Conservation (phyloP, 2,888 invertebrate species). For the Disparrhopalites patrizii region DNA sequence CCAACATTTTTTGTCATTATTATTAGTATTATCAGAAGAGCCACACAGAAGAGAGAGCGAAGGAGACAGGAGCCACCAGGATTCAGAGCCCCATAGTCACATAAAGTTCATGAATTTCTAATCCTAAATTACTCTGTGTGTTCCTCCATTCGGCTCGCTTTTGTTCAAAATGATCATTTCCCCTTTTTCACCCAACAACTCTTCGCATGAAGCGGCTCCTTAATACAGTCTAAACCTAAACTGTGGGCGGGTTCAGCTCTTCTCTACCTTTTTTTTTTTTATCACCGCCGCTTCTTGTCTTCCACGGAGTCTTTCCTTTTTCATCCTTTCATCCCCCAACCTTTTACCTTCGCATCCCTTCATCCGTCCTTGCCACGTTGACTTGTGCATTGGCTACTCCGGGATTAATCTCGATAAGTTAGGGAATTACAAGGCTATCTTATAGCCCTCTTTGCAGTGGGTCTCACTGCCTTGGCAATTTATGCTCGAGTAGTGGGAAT, state of each 20-base stretch:
- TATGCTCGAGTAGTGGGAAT: too few relatives aligned
- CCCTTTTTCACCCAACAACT: too few relatives aligned
- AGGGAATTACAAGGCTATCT: too few relatives aligned
- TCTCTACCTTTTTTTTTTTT: not conserved
- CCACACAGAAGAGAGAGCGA: not conserved
- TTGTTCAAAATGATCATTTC: not conserved
- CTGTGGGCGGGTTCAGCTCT: slow-evolving; percentile 1
- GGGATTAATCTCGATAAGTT: too few relatives aligned
- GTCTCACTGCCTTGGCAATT: too few relatives aligned
- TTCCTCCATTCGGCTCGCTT: slow-evolving; percentile 1
- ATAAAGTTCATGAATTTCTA: slow-evolving; percentile 1
- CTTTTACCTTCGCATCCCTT: not conserved
- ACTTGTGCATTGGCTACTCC: too few relatives aligned
- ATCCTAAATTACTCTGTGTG: slow-evolving; percentile 2
- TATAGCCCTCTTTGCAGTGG: too few relatives aligned
- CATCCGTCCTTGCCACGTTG: too few relatives aligned
- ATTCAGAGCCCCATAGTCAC: not conserved
- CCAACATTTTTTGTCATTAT: slow-evolving; percentile 13
- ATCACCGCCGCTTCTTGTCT: not conserved
- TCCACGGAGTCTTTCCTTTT: not conserved
- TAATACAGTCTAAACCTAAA: too few relatives aligned
- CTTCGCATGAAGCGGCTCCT: too few relatives aligned
- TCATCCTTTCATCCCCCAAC: not conserved
- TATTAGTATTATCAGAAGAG: slow-evolving; percentile 17
- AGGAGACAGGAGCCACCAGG: not conserved